These are phyloP conservation scores for Galaxias olidus DNA, from an alignment of 2,797 vertebrate genomes.

Conservation along the genomic window DNA sequence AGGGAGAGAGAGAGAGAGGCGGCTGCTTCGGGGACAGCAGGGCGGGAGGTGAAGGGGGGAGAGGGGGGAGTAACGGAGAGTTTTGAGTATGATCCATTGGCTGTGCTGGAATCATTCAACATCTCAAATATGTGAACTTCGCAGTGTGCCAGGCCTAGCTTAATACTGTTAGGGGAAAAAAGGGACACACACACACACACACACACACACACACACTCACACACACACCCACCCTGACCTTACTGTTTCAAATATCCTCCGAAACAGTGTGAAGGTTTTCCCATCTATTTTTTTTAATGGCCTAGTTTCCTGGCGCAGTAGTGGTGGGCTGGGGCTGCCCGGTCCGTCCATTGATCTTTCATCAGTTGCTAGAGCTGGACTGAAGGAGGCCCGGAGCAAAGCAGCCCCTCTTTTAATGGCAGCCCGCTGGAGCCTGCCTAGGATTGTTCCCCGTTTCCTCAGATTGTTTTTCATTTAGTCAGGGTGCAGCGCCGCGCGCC, in stretches of 20 bases:
- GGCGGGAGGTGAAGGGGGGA: slow-evolving; percentile 18
- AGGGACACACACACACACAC: slow-evolving; percentile 26
- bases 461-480: slow-evolving; percentile 75
- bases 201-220: slow-evolving; percentile 11
- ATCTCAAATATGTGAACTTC: slow-evolving; percentile 42
- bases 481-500: slow-evolving; percentile 51
- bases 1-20: slow-evolving; percentile 5
- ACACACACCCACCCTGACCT: not conserved
- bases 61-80: slow-evolving; percentile 47
- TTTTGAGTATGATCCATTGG: slow-evolving; percentile 53
- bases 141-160: slow-evolving; percentile 9
- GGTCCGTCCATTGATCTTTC: slow-evolving; percentile 75
- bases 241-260: slow-evolving; percentile 19
- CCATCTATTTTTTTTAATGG: slow-evolving; percentile 62
- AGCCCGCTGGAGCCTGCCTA: slow-evolving; percentile 74
- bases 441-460: slow-evolving; percentile 79
- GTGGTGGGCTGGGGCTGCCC: slow-evolving; percentile 58
- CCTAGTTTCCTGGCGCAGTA: slow-evolving; percentile 61
- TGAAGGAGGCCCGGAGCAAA: slow-evolving; percentile 56
- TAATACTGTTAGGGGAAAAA: slow-evolving; percentile 20
- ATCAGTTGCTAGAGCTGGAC: slow-evolving; percentile 66
- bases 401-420: slow-evolving; percentile 66
- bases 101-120: slow-evolving; percentile 47
- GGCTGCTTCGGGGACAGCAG: slow-evolving; percentile 16
- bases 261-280: slow-evolving; percentile 42